A percentile compares a stretch with the other conserved stretches of the same genome.
Conservation (phyloP, 2,888 invertebrate species). For the Syrphus vitripennis region DNA sequence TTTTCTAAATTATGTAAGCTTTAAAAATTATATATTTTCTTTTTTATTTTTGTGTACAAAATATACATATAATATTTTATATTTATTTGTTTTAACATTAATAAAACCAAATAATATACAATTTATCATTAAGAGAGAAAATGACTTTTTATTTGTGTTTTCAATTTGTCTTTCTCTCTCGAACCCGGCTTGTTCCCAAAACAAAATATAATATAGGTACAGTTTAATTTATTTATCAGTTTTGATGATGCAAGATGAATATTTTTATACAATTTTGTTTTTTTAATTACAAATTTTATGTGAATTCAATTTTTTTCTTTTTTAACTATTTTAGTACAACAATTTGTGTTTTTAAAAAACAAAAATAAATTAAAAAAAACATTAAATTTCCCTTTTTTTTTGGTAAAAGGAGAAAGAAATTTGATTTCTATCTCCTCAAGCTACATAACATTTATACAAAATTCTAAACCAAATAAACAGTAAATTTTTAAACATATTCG, state of each 20-base stretch:
- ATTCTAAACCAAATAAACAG: slow-evolving; percentile 28
- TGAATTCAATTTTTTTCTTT: too few relatives aligned
- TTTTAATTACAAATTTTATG: background rate
- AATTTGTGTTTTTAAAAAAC: background rate
- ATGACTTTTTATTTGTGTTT: background rate
- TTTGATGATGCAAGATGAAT: slow-evolving; percentile 1
- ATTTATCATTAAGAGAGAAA: background rate
- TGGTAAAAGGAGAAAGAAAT: slow-evolving; percentile 34
- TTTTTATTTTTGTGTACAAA: slow-evolving; percentile 8
- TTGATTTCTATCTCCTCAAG: slow-evolving; percentile 25
- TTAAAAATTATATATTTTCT: background rate
- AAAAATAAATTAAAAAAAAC: background rate
- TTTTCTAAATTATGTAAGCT: slow-evolving; percentile 6
- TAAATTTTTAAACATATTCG: slow-evolving; percentile 38
- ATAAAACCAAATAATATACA: slow-evolving; percentile 13
- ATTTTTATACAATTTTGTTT: background rate
- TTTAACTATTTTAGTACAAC: background rate
- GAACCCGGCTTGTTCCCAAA: slow-evolving; percentile 5
- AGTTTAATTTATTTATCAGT: background rate
- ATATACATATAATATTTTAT: slow-evolving; percentile 12
- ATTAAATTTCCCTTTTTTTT: background rate
- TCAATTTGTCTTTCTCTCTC: background rate
- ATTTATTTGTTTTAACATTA: slow-evolving; percentile 18
- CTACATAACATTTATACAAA: background rate
- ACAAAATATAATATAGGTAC: background rate